Conservation (phyloP, 2,797 vertebrate genomes). For the Arremon aurantiirostris region DNA sequence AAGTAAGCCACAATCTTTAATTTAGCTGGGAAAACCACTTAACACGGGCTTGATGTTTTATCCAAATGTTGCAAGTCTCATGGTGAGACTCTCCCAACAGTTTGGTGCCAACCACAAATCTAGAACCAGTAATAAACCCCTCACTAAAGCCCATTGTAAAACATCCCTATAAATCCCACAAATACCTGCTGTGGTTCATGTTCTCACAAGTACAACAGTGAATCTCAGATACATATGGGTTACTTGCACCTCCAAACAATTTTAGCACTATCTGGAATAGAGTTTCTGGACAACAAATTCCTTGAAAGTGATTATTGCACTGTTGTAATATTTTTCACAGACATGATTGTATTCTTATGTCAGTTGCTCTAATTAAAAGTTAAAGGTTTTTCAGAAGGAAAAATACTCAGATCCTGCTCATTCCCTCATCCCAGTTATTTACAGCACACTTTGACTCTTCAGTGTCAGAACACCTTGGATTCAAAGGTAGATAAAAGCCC, state of each 20-base stretch:
- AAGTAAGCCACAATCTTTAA: not conserved
- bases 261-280: not conserved
- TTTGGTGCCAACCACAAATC: not conserved
- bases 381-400: not conserved
- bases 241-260: not conserved
- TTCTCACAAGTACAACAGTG: not conserved
- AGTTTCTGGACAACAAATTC: not conserved
- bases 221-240: not conserved
- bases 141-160: accelerated
- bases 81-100: not conserved
- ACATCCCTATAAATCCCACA: not conserved
- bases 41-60: not conserved
- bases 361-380: not conserved
- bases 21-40: not conserved
- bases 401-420: not conserved
- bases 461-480: not conserved
- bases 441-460: not conserved
- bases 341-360: not conserved
- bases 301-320: not conserved
- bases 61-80: accelerated
- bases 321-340: not conserved
- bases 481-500: not conserved
- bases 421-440: not conserved
- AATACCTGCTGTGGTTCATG: not conserved
- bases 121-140: not conserved